Conservation (phyloP, 2,888 invertebrate species). For the Omphaloscelis lunosa region DNA sequence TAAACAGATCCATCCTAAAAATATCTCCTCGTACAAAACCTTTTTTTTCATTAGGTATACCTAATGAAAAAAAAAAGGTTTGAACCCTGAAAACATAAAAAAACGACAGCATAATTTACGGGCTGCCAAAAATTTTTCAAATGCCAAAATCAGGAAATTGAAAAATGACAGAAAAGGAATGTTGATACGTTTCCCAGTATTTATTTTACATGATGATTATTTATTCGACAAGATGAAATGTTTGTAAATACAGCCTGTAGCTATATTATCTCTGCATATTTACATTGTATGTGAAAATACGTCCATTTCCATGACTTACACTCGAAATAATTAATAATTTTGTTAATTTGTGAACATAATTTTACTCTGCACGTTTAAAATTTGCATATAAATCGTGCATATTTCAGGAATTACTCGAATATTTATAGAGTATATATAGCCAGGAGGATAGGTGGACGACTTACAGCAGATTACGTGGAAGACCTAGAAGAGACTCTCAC, state of each 20-base stretch:
- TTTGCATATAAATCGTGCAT: too few species aligned
- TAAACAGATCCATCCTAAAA: neutral
- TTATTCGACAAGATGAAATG: constrained; percentile 20
- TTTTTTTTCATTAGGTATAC: neutral
- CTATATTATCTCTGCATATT: neutral
- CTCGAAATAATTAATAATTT: neutral
- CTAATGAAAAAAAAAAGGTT: too few species aligned
- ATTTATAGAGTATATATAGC: too few species aligned
- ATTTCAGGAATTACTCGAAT: too few species aligned
- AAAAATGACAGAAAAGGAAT: constrained; percentile 26
- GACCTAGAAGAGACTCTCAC: too few species aligned
- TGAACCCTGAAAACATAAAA: constrained; percentile 1
- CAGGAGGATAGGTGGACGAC: too few species aligned
- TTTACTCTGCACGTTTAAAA: too few species aligned
- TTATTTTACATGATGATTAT: constrained; percentile 32
- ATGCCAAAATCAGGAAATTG: constrained; percentile 51
- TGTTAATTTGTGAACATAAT: neutral
- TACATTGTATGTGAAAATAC: neutral
- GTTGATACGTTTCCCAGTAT: constrained; percentile 23
- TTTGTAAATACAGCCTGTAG: constrained; percentile 8
- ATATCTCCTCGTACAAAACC: neutral
- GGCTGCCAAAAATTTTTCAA: constrained; percentile 36
- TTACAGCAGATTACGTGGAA: too few species aligned
- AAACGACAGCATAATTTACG: constrained; percentile 25
- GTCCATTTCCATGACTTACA: neutral